Percentiles rank a stretch among this genome's conserved stretches.
phyloP scores from a whole-genome alignment of 92 coral and sea anemone species.

The Porites evermanni region DNA sequence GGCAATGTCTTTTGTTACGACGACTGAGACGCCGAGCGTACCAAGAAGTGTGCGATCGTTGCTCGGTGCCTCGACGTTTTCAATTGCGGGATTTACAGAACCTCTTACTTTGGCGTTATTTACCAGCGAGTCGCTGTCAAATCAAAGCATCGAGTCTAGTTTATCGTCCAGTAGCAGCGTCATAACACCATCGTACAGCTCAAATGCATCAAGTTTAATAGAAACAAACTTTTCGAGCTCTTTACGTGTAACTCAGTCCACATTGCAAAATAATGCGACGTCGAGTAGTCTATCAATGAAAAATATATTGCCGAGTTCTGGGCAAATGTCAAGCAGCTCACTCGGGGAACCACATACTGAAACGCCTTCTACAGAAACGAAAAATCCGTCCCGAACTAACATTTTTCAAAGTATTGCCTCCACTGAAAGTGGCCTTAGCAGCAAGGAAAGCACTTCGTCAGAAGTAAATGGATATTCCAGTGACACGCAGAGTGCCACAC shows the following conservation, averaged over 20 bases:
- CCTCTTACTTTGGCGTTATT: slow-evolving; percentile 28
- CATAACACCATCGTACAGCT: neutral
- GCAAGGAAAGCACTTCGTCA: neutral
- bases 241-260: neutral
- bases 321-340: neutral
- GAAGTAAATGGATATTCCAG: neutral
- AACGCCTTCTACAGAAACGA: neutral
- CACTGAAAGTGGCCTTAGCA: neutral
- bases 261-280: neutral
- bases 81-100: slow-evolving; percentile 29
- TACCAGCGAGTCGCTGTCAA: slow-evolving; percentile 31
- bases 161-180: neutral
- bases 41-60: slow-evolving; percentile 34
- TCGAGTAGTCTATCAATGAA: neutral
- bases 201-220: neutral
- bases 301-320: neutral
- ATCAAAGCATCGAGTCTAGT: slow-evolving; percentile 8
- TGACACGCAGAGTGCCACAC: neutral
- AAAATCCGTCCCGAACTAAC: neutral
- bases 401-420: neutral
- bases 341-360: neutral
- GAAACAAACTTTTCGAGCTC: neutral
- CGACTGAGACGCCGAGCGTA: neutral
- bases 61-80: slow-evolving; percentile 35
- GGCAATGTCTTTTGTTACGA: slow-evolving; percentile 38